Evolutionary conservation across 2,113 vertebrate species (phyloP).

Genomic region (Microcebus tavaratra): DNA sequence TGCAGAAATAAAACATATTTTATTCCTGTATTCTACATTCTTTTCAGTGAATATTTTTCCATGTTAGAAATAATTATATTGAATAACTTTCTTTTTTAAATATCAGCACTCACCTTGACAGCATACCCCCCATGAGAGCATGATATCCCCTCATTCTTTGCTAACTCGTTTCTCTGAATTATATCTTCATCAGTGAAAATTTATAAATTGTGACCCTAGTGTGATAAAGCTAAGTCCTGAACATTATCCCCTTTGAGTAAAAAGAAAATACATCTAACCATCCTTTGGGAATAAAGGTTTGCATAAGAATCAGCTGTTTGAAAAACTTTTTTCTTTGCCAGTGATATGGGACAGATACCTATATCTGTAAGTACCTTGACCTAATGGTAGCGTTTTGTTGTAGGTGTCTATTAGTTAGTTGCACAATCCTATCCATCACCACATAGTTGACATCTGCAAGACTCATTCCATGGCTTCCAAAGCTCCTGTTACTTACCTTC

Average conservation of each 20-base stretch:
- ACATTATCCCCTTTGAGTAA: neutral
- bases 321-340: neutral
- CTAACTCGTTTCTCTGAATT: neutral
- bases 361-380: fast-evolving
- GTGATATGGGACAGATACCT: no score
- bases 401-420: fast-evolving
- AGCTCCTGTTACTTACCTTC: no score
- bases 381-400: no score
- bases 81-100: neutral
- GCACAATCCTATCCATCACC: neutral
- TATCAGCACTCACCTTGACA: no score
- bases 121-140: no score
- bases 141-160: neutral
- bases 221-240: neutral
- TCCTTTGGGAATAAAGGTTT: neutral
- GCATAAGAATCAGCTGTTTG: neutral
- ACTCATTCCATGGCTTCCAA: fast-evolving
- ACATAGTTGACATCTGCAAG: neutral
- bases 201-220: no score
- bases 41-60: neutral
- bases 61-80: neutral
- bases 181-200: neutral
- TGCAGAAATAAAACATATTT: neutral
- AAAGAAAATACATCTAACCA: neutral
- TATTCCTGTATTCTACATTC: neutral